Percentiles rank a stretch among this genome's conserved stretches.
Evolutionary conservation across 92 coral and sea anemone species (phyloP).

Genomic region (Montipora capitata): DNA sequence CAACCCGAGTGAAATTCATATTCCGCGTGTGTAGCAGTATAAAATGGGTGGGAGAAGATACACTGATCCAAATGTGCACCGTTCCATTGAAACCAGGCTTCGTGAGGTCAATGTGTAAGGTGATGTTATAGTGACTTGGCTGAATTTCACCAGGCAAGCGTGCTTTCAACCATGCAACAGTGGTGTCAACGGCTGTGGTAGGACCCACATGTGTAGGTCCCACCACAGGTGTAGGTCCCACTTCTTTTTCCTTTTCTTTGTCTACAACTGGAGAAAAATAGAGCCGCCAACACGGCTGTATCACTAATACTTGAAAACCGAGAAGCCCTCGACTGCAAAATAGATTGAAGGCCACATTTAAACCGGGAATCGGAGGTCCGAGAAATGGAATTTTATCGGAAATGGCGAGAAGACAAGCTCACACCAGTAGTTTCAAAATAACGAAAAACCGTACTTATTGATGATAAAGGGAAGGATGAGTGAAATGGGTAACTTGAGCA

Average conservation of each 20-base stretch:
- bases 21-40: conserved; percentile 57
- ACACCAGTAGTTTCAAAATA: too few species aligned
- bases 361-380: too few species aligned
- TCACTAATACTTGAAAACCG: too few species aligned
- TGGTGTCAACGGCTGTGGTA: background rate
- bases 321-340: too few species aligned
- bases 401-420: too few species aligned
- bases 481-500: too few species aligned
- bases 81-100: conserved; percentile 68
- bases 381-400: too few species aligned
- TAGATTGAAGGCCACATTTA: too few species aligned
- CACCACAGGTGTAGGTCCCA: background rate
- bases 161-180: conserved; percentile 78
- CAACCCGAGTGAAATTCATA: conserved; percentile 54
- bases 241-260: conserved; percentile 27
- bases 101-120: conserved; percentile 58
- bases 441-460: too few species aligned
- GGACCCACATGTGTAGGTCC: background rate
- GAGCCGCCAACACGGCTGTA: too few species aligned
- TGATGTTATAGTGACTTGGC: conserved; percentile 73
- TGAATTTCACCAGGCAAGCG: conserved; percentile 69
- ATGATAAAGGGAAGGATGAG: too few species aligned
- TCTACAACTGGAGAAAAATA: background rate
- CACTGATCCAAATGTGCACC: conserved; percentile 60
- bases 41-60: conserved; percentile 62